Evolutionary conservation across 2,888 invertebrate species (phyloP), one percentile per base, ranked within the genome.

Genomic region (Lissocephala sabroskyi): DNA sequence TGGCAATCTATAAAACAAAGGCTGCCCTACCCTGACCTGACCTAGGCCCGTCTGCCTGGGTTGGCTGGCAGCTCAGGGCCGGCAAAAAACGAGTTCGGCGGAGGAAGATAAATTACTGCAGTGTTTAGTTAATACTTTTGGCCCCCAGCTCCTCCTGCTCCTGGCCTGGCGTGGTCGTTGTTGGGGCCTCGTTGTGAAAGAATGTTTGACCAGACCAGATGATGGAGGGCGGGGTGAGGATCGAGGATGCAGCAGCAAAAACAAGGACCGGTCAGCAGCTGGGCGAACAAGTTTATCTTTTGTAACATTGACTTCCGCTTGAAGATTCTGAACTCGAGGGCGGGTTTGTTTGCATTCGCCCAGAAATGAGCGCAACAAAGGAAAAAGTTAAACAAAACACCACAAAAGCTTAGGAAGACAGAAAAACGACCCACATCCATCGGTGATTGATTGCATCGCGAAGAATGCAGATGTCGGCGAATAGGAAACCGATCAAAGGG

Each of bases 281-380:
- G 78, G 65, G 65, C 54, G 57, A 56, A 71, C 71, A 71, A 71
- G 73, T 71, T 75, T 75, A 78, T 75, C 71, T 75, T 78, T 78
- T 78, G 76, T 75, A 57, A 64, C 78, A 78, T 78, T 71, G 71
- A 78, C 71, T 71, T 71, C 71, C 78, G 71, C 65, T 59, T 54
- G 62, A 59, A 78, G 76, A 71, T 78, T 73, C 62, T 75, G 64
- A 75, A 64, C 67, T 78, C 67, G 59, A 52, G 62, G 62, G 65
- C 52, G 3, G 54, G 54, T 63, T 59, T 59, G 35, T 43, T 35
- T 40, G n/a, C n/a, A n/a, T n/a, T n/a, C n/a, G n/a, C n/a, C n/a
- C n/a, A n/a, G n/a, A n/a, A n/a, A n/a, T n/a, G n/a, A n/a, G n/a
- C n/a, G n/a, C n/a, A n/a, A n/a, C n/a, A n/a, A n/a, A n/a, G n/a